Evolutionary conservation across 1,140 invertebrate species (phyloP).

Genomic region (Nomia melanderi): DNA sequence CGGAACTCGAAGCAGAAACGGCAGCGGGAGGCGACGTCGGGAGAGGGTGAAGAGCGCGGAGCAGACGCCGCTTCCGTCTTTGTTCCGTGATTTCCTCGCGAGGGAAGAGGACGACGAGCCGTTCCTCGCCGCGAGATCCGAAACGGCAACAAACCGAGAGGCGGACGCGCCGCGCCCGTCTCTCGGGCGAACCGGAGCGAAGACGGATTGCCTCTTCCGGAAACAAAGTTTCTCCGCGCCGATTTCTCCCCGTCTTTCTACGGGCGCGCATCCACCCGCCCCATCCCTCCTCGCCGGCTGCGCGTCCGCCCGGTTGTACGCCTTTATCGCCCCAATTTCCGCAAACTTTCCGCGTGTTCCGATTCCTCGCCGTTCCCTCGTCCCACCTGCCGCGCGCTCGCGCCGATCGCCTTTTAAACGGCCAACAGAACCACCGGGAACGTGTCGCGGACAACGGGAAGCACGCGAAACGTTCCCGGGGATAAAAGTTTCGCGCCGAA

Average conservation of each 20-base stretch:
- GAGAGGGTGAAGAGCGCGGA: not conserved
- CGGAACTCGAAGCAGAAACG: conserved; percentile 28
- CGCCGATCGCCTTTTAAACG: not conserved
- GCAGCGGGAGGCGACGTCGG: not conserved
- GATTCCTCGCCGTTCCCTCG: not conserved
- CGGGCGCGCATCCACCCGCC: too few species aligned
- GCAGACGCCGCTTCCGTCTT: conserved; percentile 5
- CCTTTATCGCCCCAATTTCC: conserved; percentile 21
- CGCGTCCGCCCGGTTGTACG: not conserved
- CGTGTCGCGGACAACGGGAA: not conserved
- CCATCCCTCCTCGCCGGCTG: not conserved
- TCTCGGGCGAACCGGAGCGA: conserved; percentile 24
- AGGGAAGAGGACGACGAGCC: conserved; percentile 39
- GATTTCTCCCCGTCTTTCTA: conserved; percentile 28
- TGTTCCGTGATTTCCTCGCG: conserved; percentile 51
- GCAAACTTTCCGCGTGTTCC: not conserved
- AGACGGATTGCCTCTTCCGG: conserved; percentile 57
- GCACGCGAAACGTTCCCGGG: not conserved
- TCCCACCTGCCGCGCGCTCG: too few species aligned
- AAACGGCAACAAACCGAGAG: conserved; percentile 31
- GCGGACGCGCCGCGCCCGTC: conserved; percentile 27
- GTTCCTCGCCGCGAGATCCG: conserved; percentile 49
- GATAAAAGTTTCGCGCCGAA: not conserved
- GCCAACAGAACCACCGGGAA: too few species aligned
- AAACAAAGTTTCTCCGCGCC: conserved; percentile 54